Evolutionary conservation across 2,113 vertebrate genomes (phyloP).

Genomic region (Desmodus rotundus): DNA sequence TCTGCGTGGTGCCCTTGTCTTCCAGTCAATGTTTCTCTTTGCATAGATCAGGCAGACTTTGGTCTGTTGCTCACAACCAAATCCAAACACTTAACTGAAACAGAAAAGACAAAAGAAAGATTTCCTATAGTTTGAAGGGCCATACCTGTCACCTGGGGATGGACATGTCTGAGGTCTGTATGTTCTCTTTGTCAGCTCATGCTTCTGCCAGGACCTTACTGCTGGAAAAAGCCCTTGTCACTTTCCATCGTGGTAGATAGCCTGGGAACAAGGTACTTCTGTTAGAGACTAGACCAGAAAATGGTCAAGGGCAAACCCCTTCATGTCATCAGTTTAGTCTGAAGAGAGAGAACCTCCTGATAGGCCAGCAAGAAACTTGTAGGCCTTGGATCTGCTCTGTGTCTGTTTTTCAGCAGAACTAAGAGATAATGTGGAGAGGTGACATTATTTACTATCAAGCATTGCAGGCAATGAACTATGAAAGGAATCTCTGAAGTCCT

Average conservation of each 20-base stretch:
- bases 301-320: conserved; percentile 52
- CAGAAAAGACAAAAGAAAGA: neutral
- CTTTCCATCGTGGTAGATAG: conserved; percentile 51
- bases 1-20: neutral
- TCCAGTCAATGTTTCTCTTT: neutral
- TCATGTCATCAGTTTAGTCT: neutral
- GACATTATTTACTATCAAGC: neutral
- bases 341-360: neutral
- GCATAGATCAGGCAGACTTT: neutral
- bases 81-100: neutral
- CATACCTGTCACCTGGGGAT: neutral
- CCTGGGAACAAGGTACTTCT: conserved; percentile 62
- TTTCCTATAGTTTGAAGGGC: neutral
- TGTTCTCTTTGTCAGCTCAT: conserved; percentile 25
- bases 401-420: neutral
- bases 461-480: neutral
- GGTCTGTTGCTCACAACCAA: neutral
- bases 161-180: conserved; percentile 41
- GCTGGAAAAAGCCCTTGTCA: conserved; percentile 67
- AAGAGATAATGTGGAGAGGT: neutral
- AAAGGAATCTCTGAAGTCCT: neutral
- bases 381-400: neutral
- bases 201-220: conserved; percentile 49
- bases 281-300: conserved; percentile 61
- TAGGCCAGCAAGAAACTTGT: neutral